phyloP scores from a whole-genome alignment of 2,797 vertebrate genomes.

The Sciaenops ocellatus region DNA sequence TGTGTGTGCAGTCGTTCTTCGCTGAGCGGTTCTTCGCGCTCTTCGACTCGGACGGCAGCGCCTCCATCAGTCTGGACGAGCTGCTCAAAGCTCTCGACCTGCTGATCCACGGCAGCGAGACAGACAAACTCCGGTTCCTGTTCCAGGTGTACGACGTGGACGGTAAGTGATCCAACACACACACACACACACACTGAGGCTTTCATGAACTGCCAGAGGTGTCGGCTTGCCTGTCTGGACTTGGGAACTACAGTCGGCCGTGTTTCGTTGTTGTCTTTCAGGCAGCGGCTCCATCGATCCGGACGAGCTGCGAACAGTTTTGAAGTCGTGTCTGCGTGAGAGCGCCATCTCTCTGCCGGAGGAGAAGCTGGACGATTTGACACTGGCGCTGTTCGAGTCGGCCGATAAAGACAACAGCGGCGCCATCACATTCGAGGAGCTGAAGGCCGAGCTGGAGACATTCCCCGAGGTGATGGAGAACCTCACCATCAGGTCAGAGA shows the following conservation, averaged over 20 bases:
- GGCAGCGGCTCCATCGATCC: constrained; percentile 92
- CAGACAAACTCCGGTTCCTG: constrained; percentile 92
- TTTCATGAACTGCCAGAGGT: too few relatives aligned
- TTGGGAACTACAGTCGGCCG: too few relatives aligned
- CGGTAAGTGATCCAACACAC: constrained; percentile 76
- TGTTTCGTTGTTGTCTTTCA: constrained; percentile 46
- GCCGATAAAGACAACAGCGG: constrained; percentile 90
- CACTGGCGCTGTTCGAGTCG: constrained; percentile 89
- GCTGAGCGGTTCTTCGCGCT: constrained; percentile 92
- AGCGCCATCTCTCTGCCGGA: constrained; percentile 91
- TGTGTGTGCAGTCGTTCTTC: constrained; percentile 87
- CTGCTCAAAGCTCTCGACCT: constrained; percentile 87
- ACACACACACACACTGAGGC: background rate
- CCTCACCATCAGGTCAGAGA: constrained; percentile 90
- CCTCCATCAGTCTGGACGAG: constrained; percentile 90
- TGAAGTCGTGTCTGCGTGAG: constrained; percentile 90
- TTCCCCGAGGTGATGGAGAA: constrained; percentile 94
- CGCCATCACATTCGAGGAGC: constrained; percentile 93
- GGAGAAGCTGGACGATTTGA: constrained; percentile 90
- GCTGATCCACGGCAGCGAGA: constrained; percentile 86
- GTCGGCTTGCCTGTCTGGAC: too few relatives aligned
- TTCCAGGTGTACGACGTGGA: constrained; percentile 95
- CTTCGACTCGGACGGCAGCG: constrained; percentile 89
- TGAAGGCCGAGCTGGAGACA: constrained; percentile 87
- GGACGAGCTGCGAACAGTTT: constrained; percentile 87